phyloP scores from a whole-genome alignment of 2,797 vertebrate genomes.

The Semaprochilodus insignis region DNA sequence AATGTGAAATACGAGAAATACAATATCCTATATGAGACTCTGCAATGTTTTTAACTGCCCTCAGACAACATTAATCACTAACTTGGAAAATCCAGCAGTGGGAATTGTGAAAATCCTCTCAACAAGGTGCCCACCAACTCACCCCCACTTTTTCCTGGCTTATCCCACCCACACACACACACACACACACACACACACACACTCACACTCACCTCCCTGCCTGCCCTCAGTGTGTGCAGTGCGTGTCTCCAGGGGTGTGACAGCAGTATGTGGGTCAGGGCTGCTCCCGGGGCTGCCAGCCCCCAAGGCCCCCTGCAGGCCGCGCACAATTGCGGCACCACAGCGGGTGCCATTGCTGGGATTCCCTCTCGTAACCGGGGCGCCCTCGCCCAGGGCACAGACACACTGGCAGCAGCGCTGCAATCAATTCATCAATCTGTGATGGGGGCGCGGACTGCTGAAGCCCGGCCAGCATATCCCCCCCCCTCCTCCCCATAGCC shows the following conservation, averaged over 20 bases:
- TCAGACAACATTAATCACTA: constrained; percentile 50
- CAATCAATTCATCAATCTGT: constrained; percentile 85
- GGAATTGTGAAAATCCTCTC: constrained; percentile 57
- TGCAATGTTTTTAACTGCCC: background rate
- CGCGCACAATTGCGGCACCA: constrained; percentile 80
- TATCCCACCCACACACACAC: constrained; percentile 51
- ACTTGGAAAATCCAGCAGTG: constrained; percentile 49
- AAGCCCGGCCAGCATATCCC: constrained; percentile 68
- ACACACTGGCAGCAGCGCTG: constrained; percentile 84
- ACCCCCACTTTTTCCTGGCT: constrained; percentile 50
- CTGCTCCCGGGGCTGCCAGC: constrained; percentile 79
- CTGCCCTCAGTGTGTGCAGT: constrained; percentile 50
- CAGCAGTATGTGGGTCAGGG: constrained; percentile 86
- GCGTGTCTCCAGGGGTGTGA: constrained; percentile 86
- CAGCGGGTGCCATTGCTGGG: constrained; percentile 84
- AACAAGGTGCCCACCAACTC: constrained; percentile 55
- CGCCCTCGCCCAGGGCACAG: constrained; percentile 83
- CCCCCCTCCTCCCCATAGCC: constrained; percentile 70
- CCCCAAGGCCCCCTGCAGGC: constrained; percentile 82
- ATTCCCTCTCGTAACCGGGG: constrained; percentile 86
- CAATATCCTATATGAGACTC: no score
- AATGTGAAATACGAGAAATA: no score
- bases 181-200: constrained; percentile 30
- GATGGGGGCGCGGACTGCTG: constrained; percentile 75
- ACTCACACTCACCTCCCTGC: constrained; percentile 51